phyloP scores from a whole-genome alignment of 2,888 invertebrate species.

The Acanthosepion esculentum region DNA sequence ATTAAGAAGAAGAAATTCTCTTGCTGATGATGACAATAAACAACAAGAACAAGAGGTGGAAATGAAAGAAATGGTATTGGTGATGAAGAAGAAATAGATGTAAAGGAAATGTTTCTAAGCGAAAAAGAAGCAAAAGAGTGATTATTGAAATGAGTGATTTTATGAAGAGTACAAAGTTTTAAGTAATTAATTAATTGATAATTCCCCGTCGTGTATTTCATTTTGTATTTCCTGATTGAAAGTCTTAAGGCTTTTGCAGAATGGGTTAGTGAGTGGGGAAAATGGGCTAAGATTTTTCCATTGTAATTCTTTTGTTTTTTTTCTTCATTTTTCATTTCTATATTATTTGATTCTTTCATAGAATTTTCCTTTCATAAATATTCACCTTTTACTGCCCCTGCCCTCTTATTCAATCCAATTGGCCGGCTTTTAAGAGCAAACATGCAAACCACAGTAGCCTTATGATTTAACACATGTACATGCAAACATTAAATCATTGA shows the following conservation, averaged over 20 bases:
- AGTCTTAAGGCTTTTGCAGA: neutral
- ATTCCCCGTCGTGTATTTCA: neutral
- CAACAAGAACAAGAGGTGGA: too few relatives aligned
- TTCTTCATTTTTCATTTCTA: neutral
- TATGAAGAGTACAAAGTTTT: neutral
- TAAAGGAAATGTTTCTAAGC: neutral
- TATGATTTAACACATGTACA: neutral
- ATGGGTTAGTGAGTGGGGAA: neutral
- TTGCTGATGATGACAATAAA: too few relatives aligned
- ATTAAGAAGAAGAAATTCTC: too few relatives aligned
- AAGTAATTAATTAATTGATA: neutral
- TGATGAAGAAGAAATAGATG: too few relatives aligned
- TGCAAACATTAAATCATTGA: neutral
- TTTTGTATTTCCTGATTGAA: neutral
- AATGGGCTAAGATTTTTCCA: neutral
- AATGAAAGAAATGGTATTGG: too few relatives aligned
- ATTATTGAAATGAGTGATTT: neutral
- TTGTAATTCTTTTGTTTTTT: neutral
- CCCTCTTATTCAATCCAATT: neutral
- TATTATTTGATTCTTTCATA: neutral
- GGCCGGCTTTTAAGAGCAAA: neutral
- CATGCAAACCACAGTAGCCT: neutral
- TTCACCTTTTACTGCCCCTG: neutral
- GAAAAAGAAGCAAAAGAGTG: too few relatives aligned
- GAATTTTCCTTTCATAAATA: neutral